These are phyloP conservation scores for Laothoe populi DNA, from an alignment of 2,888 invertebrate species.

Conservation along the genomic window DNA sequence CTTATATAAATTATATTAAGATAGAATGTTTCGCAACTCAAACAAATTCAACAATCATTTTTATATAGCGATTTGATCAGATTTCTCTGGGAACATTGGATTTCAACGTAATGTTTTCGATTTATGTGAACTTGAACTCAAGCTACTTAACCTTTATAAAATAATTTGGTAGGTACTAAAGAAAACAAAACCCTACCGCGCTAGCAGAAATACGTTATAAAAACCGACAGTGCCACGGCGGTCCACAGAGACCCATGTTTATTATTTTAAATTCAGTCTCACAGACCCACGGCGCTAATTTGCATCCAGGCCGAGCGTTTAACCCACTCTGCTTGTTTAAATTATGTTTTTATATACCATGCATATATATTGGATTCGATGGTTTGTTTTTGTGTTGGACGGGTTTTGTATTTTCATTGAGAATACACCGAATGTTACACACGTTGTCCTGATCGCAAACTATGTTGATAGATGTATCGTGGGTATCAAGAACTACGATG, in stretches of 20 bases:
- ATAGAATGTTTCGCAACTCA: too few relatives aligned
- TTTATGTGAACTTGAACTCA: too few relatives aligned
- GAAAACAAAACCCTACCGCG: not conserved
- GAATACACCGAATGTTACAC: not conserved
- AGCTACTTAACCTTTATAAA: too few relatives aligned
- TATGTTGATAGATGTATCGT: too few relatives aligned
- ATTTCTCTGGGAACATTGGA: too few relatives aligned
- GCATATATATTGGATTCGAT: constrained; percentile 4
- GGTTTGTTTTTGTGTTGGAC: not conserved
- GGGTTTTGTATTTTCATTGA: not conserved
- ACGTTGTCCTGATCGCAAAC: too few relatives aligned
- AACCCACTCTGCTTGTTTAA: constrained; percentile 23
- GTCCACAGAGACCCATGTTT: constrained; percentile 32
- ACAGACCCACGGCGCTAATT: constrained; percentile 41
- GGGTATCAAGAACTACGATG: too few relatives aligned
- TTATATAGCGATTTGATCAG: too few relatives aligned
- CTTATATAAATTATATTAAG: too few relatives aligned
- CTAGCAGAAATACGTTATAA: constrained; percentile 2
- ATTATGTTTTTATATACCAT: constrained; percentile 15
- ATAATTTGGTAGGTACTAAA: not conserved
- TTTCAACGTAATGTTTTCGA: too few relatives aligned
- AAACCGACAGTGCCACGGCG: constrained; percentile 21
- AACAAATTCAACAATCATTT: too few relatives aligned
- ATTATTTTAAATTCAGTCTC: constrained; percentile 47
- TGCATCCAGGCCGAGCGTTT: constrained; percentile 38